A percentile compares a stretch with the other conserved stretches of the same genome.
These are phyloP conservation scores for Excalfactoria chinensis DNA, from an alignment of 2,113 vertebrate genomes.

Conservation along the genomic window DNA sequence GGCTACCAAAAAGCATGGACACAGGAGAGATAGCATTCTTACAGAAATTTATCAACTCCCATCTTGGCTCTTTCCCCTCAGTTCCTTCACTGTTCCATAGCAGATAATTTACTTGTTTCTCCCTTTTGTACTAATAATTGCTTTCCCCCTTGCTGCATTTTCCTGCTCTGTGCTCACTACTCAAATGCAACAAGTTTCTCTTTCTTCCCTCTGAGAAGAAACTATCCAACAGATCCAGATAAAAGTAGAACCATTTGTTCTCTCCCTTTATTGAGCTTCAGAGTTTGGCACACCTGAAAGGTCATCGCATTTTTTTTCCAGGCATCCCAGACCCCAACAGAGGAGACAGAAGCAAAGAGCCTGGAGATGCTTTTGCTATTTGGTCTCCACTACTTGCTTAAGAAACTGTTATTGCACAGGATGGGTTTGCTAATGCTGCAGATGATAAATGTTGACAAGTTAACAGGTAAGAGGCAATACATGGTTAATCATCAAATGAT, in stretches of 20 bases:
- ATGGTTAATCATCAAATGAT: not conserved
- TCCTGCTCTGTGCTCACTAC: not conserved
- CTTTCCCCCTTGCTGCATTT: not conserved
- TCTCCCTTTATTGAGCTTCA: not conserved
- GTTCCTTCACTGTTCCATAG: not conserved
- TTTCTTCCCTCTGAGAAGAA: not conserved
- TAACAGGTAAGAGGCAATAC: not conserved
- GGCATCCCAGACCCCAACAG: not conserved
- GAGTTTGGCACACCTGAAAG: not conserved
- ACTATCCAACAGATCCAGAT: not conserved
- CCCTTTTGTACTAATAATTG: not conserved
- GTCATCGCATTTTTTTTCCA: not conserved
- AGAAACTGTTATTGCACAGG: fast-evolving
- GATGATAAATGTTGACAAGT: not conserved
- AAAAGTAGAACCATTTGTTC: not conserved
- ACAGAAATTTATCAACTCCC: not conserved
- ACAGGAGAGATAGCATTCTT: not conserved
- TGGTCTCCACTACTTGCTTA: not conserved
- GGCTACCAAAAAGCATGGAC: not conserved
- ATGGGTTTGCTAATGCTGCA: not conserved
- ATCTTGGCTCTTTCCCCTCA: not conserved
- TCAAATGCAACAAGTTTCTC: not conserved
- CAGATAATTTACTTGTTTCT: not conserved
- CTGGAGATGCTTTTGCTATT: not conserved
- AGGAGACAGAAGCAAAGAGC: not conserved